These are phyloP conservation scores for Falcunculus frontatus DNA, from an alignment of 2,113 vertebrate genomes.

Conservation along the genomic window DNA sequence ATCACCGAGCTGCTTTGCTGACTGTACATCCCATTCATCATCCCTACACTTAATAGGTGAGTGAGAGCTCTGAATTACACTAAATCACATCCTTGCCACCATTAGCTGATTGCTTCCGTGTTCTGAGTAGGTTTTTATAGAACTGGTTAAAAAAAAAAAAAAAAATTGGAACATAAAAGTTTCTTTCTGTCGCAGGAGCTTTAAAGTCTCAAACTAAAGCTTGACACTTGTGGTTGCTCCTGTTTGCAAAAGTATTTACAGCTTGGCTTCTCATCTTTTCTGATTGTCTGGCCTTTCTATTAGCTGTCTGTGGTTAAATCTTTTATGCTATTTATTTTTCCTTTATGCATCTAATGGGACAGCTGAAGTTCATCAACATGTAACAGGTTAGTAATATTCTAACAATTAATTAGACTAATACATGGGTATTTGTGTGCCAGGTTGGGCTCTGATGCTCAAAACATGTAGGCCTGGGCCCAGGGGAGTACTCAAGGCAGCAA, in stretches of 20 bases:
- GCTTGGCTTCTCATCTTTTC: constrained; percentile 18
- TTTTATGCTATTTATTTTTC: constrained; percentile 68
- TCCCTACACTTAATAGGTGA: constrained; percentile 52
- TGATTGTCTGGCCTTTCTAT: not conserved
- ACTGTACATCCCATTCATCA: constrained; percentile 55
- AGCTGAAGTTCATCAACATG: constrained; percentile 67
- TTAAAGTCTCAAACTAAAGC: constrained; percentile 11
- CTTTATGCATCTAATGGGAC: constrained; percentile 76
- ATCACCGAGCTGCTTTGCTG: constrained; percentile 47
- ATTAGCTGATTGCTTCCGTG: constrained; percentile 75
- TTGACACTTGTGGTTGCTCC: not conserved
- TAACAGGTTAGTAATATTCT: constrained; percentile 72
- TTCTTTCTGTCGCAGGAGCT: not conserved
- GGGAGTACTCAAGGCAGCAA: not conserved
- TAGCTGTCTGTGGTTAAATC: constrained; percentile 33
- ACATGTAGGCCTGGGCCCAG: not conserved
- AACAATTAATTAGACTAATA: constrained; percentile 30
- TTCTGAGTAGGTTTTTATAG: constrained; percentile 57
- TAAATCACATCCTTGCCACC: constrained; percentile 57
- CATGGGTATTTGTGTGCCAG: not conserved
- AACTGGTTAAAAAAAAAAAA: constrained; percentile 32
- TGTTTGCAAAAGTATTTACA: constrained; percentile 19
- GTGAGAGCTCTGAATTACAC: constrained; percentile 59
- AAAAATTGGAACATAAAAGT: not conserved
- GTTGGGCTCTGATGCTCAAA: not conserved